A percentile compares a stretch with the other conserved stretches of the same genome.
Evolutionary conservation across 2,797 vertebrate species (phyloP).

Genomic region (Molothrus ater): DNA sequence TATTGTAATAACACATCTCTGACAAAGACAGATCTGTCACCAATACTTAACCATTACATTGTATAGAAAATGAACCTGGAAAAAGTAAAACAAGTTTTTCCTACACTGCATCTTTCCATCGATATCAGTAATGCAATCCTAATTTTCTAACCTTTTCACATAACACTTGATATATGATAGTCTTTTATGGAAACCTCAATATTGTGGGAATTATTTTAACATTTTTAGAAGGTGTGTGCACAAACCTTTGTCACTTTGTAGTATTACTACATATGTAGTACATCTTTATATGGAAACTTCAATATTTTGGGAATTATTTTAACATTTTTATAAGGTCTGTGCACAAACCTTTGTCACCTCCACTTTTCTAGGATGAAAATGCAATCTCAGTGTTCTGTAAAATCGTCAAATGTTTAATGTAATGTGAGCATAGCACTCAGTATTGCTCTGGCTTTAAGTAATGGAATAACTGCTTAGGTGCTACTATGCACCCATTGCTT

Average conservation of each 20-base stretch:
- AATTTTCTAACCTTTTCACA: neutral
- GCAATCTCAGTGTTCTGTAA: neutral
- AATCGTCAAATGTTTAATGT: fast-evolving
- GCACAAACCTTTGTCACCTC: neutral
- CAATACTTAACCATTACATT: neutral
- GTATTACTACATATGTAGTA: too few species aligned
- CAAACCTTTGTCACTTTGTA: too few species aligned
- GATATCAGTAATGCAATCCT: neutral
- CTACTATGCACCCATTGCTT: neutral
- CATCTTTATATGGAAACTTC: neutral
- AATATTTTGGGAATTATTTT: neutral
- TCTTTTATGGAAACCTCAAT: neutral
- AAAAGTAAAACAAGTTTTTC: neutral
- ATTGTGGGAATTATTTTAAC: neutral
- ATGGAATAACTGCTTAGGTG: neutral
- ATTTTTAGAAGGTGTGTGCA: neutral
- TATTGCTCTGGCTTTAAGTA: neutral
- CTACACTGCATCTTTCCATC: neutral
- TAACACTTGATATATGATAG: too few species aligned
- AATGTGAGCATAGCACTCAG: fast-evolving
- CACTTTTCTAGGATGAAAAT: neutral
- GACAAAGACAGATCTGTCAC: neutral
- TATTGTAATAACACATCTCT: neutral
- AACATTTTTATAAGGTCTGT: fast-evolving
- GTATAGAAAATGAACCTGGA: neutral